These are phyloP conservation scores for Creontiades dilutus DNA, from an alignment of 2,888 invertebrate species.

Conservation along the genomic window DNA sequence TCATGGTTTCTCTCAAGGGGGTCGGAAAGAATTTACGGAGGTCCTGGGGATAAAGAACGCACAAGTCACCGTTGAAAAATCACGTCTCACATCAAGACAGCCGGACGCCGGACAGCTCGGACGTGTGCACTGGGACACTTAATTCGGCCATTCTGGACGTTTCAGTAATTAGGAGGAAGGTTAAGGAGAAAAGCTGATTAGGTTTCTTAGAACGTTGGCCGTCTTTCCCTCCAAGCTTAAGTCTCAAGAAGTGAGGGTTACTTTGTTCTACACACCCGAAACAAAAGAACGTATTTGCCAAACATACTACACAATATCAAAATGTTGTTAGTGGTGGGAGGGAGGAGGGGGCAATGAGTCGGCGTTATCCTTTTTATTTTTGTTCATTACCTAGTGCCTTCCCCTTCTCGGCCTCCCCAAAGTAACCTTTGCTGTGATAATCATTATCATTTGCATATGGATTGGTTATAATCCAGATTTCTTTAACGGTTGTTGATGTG, in stretches of 20 bases:
- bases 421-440: too few species aligned
- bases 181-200: neutral
- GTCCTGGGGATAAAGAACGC: neutral
- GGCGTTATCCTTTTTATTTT: too few species aligned
- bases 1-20: neutral
- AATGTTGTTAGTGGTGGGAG: too few species aligned
- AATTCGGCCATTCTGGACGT: neutral
- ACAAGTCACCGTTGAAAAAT: neutral
- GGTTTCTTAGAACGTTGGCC: neutral
- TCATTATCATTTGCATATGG: too few species aligned
- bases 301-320: too few species aligned
- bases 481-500: too few species aligned
- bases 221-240: neutral
- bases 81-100: neutral
- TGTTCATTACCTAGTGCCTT: too few species aligned
- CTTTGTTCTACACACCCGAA: too few species aligned
- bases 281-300: too few species aligned
- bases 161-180: neutral
- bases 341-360: too few species aligned
- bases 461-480: too few species aligned
- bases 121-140: neutral
- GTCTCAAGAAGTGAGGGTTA: neutral
- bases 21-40: neutral
- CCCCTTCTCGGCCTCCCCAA: too few species aligned
- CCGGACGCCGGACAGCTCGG: neutral